Base-by-base conservation (phyloP, 2,113 vertebrate species). In the Pituophis catenifer region DNA sequence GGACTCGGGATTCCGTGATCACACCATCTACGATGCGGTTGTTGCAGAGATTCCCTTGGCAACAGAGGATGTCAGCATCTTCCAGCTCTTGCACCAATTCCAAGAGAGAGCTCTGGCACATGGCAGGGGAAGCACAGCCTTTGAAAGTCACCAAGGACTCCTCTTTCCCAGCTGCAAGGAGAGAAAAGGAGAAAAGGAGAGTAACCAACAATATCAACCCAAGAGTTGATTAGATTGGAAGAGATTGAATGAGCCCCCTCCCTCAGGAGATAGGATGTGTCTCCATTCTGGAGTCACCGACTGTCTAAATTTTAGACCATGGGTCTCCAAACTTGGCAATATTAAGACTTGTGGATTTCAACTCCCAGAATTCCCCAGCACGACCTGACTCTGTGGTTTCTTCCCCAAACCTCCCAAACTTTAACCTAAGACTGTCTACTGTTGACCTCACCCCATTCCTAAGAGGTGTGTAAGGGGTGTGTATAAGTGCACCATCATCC, bases 21-120 rank as follows among this genome's bases (percentile, higher is more conserved):
- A 48, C n/a, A 0, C 93, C 93, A 0, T 92, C 57, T 17, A 94
- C 57, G 2, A 94, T 94, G 48, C 91, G 93, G 17, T 58, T 13
- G 38, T 94, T 94, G 88, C 93, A 94, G 54, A 92, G 55, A 38
- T 21, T 90, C 6, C 91, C 93, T 59, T 91, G 88, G 70, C 93
- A 94, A 10, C 93, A 94, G 8, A 54, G 2, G 70, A 92, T 26
- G 0, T 94, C 50, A 0, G 91, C 10, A 0, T 86, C 58, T 17
- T 94, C 93, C n/a, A 94, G 70, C 88, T 94, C 93, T 53, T 94
- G 93, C 70, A 94, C 93, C 70, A 94, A 62, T 17, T 57, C 55
- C 50, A 94, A n/a, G 23, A 94, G 88, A 19, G 90, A 86, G 50
- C 93, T 94, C 19, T 86, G 88, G 88, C 93, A 94, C 93, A 94